These are phyloP conservation scores for Tachycineta bicolor DNA, from an alignment of 2,113 vertebrate genomes.

Conservation along the genomic window DNA sequence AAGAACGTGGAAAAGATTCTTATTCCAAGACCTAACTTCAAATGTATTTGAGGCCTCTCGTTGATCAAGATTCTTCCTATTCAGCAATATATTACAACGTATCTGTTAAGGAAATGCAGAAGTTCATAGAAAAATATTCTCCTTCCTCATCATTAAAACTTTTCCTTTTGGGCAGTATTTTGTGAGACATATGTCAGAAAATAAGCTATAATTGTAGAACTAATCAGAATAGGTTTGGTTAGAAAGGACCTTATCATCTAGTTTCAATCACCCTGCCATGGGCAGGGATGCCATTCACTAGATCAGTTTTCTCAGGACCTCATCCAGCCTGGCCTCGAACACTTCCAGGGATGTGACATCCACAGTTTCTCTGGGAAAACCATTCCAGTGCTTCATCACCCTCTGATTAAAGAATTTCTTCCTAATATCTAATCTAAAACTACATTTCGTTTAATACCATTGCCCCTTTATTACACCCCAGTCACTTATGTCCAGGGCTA, in stretches of 20 bases:
- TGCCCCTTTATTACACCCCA: rapidly evolving
- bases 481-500: background rate
- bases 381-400: rapidly evolving
- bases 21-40: background rate
- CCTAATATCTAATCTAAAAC: background rate
- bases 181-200: background rate
- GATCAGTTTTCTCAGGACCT: background rate
- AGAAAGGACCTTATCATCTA: background rate
- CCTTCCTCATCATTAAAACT: background rate
- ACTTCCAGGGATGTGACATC: background rate
- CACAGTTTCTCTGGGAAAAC: background rate
- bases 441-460: background rate
- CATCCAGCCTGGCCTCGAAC: background rate
- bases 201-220: background rate
- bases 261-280: background rate
- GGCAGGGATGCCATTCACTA: too few relatives aligned
- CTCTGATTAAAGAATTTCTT: background rate
- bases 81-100: background rate
- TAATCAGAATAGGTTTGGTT: background rate
- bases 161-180: background rate
- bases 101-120: background rate
- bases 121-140: background rate
- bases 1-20: background rate
- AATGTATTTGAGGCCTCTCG: background rate
- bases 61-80: background rate